Base-by-base conservation (phyloP, 2,113 vertebrate species). In the Bathybates hornii region DNA sequence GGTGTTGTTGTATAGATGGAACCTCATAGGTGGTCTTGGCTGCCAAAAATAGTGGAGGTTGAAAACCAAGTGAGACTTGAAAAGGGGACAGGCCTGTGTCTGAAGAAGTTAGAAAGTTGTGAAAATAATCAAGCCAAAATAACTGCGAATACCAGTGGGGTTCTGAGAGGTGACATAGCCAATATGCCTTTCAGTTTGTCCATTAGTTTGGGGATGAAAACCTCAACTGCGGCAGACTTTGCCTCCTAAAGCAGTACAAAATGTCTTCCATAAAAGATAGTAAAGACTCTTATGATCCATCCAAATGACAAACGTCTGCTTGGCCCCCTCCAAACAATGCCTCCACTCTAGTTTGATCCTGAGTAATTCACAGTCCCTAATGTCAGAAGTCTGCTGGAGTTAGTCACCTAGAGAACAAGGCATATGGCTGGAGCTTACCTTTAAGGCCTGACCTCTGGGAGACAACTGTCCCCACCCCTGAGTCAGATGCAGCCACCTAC, bases 321-420 rank as follows among this genome's bases (percentile, higher is more conserved):
- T 2, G 13, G 24, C 13, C 24, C 24, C 56, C 24, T 29, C 24
- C 13, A 57, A 57, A 27, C 56, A 59, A 59, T 29, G 24, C 56
- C 56, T 59, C 56, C 56, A 59, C 13, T 59, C 24, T 59, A 54
- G 52, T 54, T 54, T 12, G 52, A 54, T 21, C 3, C n/a, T 21
- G 52, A 54, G 52, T 21, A 54, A 54, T 21, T 54, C 52, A 54
- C 52, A 54, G 52, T 54, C n/a, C 52, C 52, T 21, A 54, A 21
- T 54, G 52, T 54, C 3, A 54, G n/a, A 12, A 54, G 9, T 0
- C n/a, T 11, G 9, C n/a, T 54, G 52, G 52, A 54, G 52, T 54
- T 21, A 0, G n/a, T 21, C n/a, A 21, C 52, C 52, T 21, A 0
- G 1, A 54, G 1, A 54, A 54, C 52, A 54, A 54, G 52, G n/a